A percentile compares a stretch with the other conserved stretches of the same genome.
phyloP scores from a whole-genome alignment of 2,888 invertebrate species.

The Lordiphosa andalusiaca region DNA sequence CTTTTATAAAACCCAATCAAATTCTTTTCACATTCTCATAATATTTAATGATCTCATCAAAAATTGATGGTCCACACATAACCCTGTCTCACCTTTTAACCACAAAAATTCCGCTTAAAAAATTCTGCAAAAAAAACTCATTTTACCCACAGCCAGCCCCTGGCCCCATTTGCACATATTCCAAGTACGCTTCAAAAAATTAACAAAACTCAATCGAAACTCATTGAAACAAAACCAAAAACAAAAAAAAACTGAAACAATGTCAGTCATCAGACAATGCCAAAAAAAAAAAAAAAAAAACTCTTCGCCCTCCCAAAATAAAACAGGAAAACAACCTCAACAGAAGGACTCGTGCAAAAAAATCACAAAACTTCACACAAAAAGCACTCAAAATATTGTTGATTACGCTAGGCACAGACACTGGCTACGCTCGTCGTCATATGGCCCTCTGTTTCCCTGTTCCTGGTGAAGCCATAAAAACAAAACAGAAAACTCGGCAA shows the following conservation, averaged over 20 bases:
- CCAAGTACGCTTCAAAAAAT: constrained; percentile 42
- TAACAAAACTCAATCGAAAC: constrained; percentile 57
- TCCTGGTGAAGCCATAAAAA: constrained; percentile 25
- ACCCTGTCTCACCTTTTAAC: constrained; percentile 1
- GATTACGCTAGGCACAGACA: constrained; percentile 52
- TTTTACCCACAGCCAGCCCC: constrained; percentile 1
- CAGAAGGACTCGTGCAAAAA: constrained; percentile 32
- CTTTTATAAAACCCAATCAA: too few species aligned
- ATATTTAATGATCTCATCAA: too few species aligned
- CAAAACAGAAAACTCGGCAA: constrained; percentile 31
- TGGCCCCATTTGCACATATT: constrained; percentile 4
- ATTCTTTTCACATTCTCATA: too few species aligned
- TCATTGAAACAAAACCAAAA: constrained; percentile 44
- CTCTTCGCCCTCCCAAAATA: constrained; percentile 2
- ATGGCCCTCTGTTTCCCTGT: constrained; percentile 17
- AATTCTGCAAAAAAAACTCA: constrained; percentile 1
- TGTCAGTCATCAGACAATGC: constrained; percentile 25
- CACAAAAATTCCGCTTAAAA: background rate
- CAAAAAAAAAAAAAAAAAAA: constrained; percentile 21
- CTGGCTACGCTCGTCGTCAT: constrained; percentile 26
- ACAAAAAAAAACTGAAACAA: constrained; percentile 14
- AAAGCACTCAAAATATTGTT: constrained; percentile 71
- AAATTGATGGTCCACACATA: too few species aligned
- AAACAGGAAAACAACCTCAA: constrained; percentile 14
- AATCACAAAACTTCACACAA: constrained; percentile 59